Base-by-base conservation (phyloP, 2,113 vertebrate genomes). In the Solea senegalensis region DNA sequence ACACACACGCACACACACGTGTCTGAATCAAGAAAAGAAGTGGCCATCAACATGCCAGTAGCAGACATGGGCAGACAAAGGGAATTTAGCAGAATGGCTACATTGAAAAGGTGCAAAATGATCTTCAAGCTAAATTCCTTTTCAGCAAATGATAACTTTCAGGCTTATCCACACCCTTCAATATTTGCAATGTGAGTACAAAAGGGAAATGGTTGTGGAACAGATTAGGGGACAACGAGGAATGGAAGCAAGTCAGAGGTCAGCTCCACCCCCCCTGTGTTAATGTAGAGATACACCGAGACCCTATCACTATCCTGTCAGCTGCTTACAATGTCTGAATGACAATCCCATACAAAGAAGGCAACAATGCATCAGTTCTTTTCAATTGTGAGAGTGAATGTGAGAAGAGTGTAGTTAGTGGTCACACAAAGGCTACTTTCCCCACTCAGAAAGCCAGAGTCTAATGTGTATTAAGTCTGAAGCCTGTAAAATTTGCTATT, bases 261-360 rank as follows among this genome's bases (percentile, higher is more conserved):
- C 86, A 80, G 9, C 80, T 68, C 83, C 71, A 1, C 80, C 82
- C 61, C 72, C 61, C 72, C 65, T 39, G 58, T 41, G 49, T 82
- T 86, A 84, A 89, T 89, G 83, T 82, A 88, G 83, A 87, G 82
- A 86, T 69, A 71, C 68, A 84, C 76, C 78, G 78, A 84, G 81
- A 84, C 83, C 86, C 72, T 55, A 83, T 89, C 83, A 82, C 60
- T 45, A 52, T 70, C 83, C 78, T 84, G 85, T 89, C 86, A 90
- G 69, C 70, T 8, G 65, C 79, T 59, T 21, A 83, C 85, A 90
- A 86, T 75, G 80, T 75, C 75, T 85, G 65, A 87, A 78, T 82
- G 88, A 88, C 76, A 69, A 57, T 55, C 62, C 14, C 65, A 80
- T 74, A 86, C 78, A 90, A 88, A 84, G 69, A 65, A 8, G 4